Evolutionary conservation across 2,797 vertebrate species (phyloP).

Genomic region (Mallotus villosus): DNA sequence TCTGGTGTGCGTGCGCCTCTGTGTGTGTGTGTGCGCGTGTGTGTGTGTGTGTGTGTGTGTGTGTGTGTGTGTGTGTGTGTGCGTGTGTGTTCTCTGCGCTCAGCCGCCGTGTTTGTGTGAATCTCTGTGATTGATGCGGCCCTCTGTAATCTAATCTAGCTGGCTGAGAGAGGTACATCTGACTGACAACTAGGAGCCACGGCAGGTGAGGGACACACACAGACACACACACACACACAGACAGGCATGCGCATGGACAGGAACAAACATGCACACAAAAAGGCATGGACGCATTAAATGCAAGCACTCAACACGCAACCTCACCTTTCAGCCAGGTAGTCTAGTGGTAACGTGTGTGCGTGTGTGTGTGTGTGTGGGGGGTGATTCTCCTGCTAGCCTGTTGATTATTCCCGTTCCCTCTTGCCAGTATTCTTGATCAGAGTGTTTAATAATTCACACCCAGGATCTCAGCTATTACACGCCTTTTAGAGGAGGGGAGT

Average conservation of each 20-base stretch:
- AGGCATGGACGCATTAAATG: no score
- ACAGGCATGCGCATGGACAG: no score
- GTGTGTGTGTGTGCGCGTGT: conserved; percentile 18
- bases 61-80: conserved; percentile 27
- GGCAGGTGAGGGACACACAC: conserved; percentile 36
- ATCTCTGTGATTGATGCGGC: conserved; percentile 38
- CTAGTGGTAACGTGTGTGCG: conserved; percentile 1
- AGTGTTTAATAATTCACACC: conserved; percentile 71
- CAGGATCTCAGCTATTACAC: conserved; percentile 69
- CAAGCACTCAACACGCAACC: no score
- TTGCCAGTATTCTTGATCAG: conserved; percentile 55
- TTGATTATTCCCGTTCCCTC: conserved; percentile 41
- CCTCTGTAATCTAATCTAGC: conserved; percentile 52
- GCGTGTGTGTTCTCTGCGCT: no score
- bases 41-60: conserved; percentile 9
- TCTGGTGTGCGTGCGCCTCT: conserved; percentile 14
- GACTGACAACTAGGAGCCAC: conserved; percentile 35
- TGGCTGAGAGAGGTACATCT: conserved; percentile 44
- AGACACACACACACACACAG: neutral
- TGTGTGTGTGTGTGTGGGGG: neutral
- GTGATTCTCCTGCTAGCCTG: conserved; percentile 36
- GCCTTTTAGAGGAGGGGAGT: conserved; percentile 63
- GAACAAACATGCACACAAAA: no score
- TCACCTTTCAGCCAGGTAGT: no score
- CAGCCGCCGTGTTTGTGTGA: neutral